A percentile compares a stretch with the other conserved stretches of the same genome.
Conservation (phyloP, 2,797 vertebrate genomes). For the Lutjanus campechanus region DNA sequence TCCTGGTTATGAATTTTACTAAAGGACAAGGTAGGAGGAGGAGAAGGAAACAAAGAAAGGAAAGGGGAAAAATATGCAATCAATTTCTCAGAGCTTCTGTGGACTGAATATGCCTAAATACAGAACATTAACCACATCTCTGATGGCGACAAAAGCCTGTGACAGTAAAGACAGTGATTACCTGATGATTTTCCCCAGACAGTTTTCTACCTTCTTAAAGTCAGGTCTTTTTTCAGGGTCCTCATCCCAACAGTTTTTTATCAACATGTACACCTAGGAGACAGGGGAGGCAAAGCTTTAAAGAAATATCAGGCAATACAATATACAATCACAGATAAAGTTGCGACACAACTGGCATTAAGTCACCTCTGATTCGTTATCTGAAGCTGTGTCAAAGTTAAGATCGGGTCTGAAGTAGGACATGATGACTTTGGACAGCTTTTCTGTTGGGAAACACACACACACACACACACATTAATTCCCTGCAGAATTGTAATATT, state of each 20-base stretch:
- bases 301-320: not conserved
- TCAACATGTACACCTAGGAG: slow-evolving; percentile 89
- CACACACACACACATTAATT: not conserved
- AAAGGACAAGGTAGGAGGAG: not conserved
- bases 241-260: slow-evolving; percentile 96
- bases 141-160: not conserved
- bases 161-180: slow-evolving; percentile 58
- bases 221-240: slow-evolving; percentile 96
- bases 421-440: slow-evolving; percentile 88
- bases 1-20: slow-evolving; percentile 94
- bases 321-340: not conserved
- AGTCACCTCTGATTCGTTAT: slow-evolving; percentile 90
- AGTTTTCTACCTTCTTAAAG: slow-evolving; percentile 95
- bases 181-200: slow-evolving; percentile 95
- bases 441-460: slow-evolving; percentile 84
- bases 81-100: not conserved
- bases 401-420: slow-evolving; percentile 93
- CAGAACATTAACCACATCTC: not conserved
- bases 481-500: not conserved
- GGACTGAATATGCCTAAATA: not conserved
- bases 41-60: not conserved
- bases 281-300: not conserved
- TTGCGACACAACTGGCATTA: accelerated
- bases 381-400: slow-evolving; percentile 86
- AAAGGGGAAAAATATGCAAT: not conserved